Base-by-base conservation (phyloP, 2,113 vertebrate genomes). In the Neolamprologus sp. region DNA sequence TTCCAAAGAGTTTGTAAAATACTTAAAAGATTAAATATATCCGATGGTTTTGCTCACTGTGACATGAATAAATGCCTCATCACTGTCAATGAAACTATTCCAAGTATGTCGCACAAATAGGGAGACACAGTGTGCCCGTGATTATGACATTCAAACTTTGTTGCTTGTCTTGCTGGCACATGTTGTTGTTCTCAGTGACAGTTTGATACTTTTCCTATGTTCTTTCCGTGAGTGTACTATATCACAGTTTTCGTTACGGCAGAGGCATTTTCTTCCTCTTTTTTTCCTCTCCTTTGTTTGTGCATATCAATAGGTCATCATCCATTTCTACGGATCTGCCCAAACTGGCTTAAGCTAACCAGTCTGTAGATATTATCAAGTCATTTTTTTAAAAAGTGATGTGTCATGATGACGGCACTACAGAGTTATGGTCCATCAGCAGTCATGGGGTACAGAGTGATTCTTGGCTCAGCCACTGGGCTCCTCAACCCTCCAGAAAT, bases 391-490 rank as follows among this genome's bases (percentile, higher is more conserved):
- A 5, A 82, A 60, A 58, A 65, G 40, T 30, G 5, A 40, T 30
- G 63, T 33, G 78, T 90, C 55, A 16, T 55, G 82, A 35, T 37
- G 53, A 78, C 26, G 35, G 21, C 63, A 82, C 87, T 81, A 80
- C 10, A 58, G 58, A 14, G 68, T 81, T 26, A 35, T 85, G 21
- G 51, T 85, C 84, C 87, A 85, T 88, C 93, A 84, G 86, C 83
- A 85, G 55, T 82, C 79, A 55, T 63, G 45, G 33, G 16, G 53
- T 26, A 58, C 81, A 45, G 35, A 93, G 88, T 82, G 58, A 92
- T 80, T 87, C 85, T 92, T 93, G 92, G 94, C 91, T 88, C 81
- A 51, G 53, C 82, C 47, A 6, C 55, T 84, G 49, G 68, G 80
- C 82, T 85, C 53, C 3, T 88, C 54, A 28, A 33, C 19, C 42